Base-by-base conservation (phyloP, 2,797 vertebrate species). In the Sorex maritimensis region DNA sequence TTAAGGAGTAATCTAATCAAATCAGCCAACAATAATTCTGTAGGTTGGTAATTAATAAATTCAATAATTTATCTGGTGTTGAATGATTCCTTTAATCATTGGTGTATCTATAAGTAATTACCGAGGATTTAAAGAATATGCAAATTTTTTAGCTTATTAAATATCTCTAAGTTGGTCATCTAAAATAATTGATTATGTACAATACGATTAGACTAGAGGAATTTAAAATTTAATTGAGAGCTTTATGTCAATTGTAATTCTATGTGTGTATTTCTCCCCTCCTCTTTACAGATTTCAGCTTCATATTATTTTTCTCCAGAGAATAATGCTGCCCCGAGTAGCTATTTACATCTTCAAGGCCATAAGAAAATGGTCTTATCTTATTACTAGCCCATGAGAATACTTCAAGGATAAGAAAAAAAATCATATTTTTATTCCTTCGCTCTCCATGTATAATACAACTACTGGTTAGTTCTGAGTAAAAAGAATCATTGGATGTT, bases 1-100 rank as follows among this genome's bases (percentile, higher is more conserved):
- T 97, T 96, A 96, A 97, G 96, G 90, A 96, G 81, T 95, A 82
- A 95, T 21, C 58, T 81, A 79, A 69, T 91, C 46, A 94, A 97
- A 67, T 96, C 82, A 97, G 84, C 68, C 90, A 96, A 69, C 41
- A 95, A 78, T 71, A 96, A 79, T 95, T 93, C 63, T 97, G 92
- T 95, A 77, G 41, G 17, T 93, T 97, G 90, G 91, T 92, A 94
- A 92, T 95, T 90, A 93, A 80, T 92, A 75, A 63, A 87, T 96
- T 94, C 86, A 92, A 86, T 94, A 88, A 77, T 78, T 96, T 95
- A 96, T 88, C 61, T 95, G 89, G 24, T 94, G 75, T 93, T 91
- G 58, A 96, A 90, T 94, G 89, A 87, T 77, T 96, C 84, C 34
- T 93, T 83, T 84, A 90, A 88, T 93, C 30, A 23, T 74, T 86